These are phyloP conservation scores for Tragulus kanchil DNA, from an alignment of 2,113 vertebrate genomes.

Conservation along the genomic window DNA sequence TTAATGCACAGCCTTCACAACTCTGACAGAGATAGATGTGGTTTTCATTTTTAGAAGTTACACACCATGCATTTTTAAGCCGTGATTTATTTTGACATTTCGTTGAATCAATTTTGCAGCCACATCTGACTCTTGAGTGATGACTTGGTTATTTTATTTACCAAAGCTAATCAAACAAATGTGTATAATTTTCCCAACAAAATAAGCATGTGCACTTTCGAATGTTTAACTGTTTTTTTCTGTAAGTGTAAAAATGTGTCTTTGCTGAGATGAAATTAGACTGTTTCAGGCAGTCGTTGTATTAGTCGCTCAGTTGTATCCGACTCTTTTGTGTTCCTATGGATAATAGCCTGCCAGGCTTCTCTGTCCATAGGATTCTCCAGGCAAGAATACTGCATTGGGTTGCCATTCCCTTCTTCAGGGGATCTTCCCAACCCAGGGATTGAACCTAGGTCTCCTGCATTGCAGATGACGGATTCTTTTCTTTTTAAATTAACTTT, in stretches of 20 bases:
- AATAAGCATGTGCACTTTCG: slow-evolving; percentile 79
- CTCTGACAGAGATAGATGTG: slow-evolving; percentile 83
- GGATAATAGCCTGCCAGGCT: too few relatives aligned
- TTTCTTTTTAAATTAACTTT: too few relatives aligned
- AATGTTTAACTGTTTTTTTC: slow-evolving; percentile 76
- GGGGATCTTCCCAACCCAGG: too few relatives aligned
- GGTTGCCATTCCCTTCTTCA: too few relatives aligned
- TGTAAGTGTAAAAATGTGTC: slow-evolving; percentile 71
- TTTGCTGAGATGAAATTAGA: slow-evolving; percentile 72
- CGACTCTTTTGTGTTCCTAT: too few relatives aligned
- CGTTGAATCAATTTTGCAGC: slow-evolving; percentile 81
- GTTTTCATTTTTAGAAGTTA: slow-evolving; percentile 84
- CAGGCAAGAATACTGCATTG: too few relatives aligned
- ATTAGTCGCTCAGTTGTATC: too few relatives aligned
- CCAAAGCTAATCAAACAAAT: slow-evolving; percentile 85
- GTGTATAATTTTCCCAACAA: slow-evolving; percentile 84
- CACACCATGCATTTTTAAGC: slow-evolving; percentile 84
- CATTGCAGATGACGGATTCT: too few relatives aligned
- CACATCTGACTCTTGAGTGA: slow-evolving; percentile 82
- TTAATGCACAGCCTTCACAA: slow-evolving; percentile 76
- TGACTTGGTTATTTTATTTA: slow-evolving; percentile 85
- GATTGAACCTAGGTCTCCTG: too few relatives aligned
- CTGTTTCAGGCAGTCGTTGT: slow-evolving; percentile 23
- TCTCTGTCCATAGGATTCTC: too few relatives aligned
- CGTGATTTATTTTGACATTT: slow-evolving; percentile 85